phyloP scores from a whole-genome alignment of 2,797 vertebrate genomes.

The Gastrophryne carolinensis region DNA sequence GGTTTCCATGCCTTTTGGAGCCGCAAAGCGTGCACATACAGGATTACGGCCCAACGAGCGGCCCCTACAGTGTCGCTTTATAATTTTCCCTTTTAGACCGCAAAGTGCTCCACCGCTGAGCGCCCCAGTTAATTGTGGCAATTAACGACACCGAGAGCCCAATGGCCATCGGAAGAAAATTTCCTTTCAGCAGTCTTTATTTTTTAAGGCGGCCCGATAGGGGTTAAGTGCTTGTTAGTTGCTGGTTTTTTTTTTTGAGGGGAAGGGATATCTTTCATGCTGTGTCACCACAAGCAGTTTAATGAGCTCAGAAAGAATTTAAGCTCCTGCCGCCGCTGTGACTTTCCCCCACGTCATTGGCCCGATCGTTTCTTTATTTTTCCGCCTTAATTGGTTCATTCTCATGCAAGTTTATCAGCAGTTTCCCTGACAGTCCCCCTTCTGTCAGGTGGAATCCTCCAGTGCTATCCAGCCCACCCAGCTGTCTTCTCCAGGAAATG shows the following conservation, averaged over 20 bases:
- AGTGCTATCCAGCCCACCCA: neutral
- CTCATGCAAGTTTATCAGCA: slow-evolving; percentile 37
- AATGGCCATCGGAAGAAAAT: neutral
- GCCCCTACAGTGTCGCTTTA: neutral
- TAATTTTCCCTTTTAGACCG: neutral
- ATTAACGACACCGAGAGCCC: neutral
- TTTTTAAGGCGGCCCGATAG: neutral
- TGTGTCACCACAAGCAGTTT: slow-evolving; percentile 35
- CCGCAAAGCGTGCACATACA: neutral
- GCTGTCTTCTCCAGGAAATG: neutral
- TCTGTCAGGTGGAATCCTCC: slow-evolving; percentile 32
- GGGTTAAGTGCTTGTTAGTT: slow-evolving; percentile 45
- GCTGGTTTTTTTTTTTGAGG: slow-evolving; percentile 26
- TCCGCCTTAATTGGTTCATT: slow-evolving; percentile 50
- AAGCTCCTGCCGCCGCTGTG: slow-evolving; percentile 28
- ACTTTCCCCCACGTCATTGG: slow-evolving; percentile 44
- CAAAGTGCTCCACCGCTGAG: neutral
- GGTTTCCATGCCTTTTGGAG: neutral
- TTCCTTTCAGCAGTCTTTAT: neutral
- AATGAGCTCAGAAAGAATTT: slow-evolving; percentile 45
- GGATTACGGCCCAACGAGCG: neutral
- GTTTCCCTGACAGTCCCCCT: slow-evolving; percentile 31
- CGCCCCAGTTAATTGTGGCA: neutral
- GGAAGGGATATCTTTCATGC: slow-evolving; percentile 34
- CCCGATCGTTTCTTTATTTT: slow-evolving; percentile 48